Conservation (phyloP, 64 coral and sea anemone species). For the Platygyra sinensis region DNA sequence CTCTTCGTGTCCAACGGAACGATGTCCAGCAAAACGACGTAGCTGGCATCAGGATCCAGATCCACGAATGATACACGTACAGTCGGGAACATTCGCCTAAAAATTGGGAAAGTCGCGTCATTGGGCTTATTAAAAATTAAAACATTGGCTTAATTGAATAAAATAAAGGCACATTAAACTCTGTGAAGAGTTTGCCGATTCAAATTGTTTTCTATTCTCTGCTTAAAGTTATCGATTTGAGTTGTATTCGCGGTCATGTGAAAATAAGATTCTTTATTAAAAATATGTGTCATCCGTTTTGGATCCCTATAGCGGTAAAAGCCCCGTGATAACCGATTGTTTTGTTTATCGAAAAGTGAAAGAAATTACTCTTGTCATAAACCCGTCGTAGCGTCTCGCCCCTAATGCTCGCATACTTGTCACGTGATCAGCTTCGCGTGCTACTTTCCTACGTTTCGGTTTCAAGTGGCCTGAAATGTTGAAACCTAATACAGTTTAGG, state of each 20-base stretch:
- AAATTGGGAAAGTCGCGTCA: slow-evolving; percentile 1
- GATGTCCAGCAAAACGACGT: slow-evolving; percentile 74
- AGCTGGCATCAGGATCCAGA: slow-evolving; percentile 59
- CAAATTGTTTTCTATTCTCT: not conserved
- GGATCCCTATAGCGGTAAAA: slow-evolving; percentile 2
- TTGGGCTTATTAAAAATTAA: not conserved
- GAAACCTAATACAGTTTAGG: not conserved
- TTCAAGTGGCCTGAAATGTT: not conserved
- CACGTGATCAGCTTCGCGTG: slow-evolving; percentile 13
- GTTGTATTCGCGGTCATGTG: not conserved
- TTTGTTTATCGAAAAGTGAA: not conserved
- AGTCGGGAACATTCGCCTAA: slow-evolving; percentile 91
- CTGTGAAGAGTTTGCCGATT: not conserved
- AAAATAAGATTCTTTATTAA: not conserved
- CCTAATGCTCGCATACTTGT: not conserved
- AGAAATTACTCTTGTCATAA: not conserved
- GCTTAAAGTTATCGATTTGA: not conserved
- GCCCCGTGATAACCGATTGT: not conserved
- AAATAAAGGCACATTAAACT: not conserved
- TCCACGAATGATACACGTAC: slow-evolving; percentile 81
- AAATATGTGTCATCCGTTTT: not conserved
- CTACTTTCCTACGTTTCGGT: not conserved
- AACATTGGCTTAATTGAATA: not conserved
- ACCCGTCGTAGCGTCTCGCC: not conserved
- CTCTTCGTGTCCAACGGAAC: slow-evolving; percentile 73